Evolutionary conservation across 1,140 invertebrate species (phyloP).

Genomic region (Cardiocondyla obscurior): DNA sequence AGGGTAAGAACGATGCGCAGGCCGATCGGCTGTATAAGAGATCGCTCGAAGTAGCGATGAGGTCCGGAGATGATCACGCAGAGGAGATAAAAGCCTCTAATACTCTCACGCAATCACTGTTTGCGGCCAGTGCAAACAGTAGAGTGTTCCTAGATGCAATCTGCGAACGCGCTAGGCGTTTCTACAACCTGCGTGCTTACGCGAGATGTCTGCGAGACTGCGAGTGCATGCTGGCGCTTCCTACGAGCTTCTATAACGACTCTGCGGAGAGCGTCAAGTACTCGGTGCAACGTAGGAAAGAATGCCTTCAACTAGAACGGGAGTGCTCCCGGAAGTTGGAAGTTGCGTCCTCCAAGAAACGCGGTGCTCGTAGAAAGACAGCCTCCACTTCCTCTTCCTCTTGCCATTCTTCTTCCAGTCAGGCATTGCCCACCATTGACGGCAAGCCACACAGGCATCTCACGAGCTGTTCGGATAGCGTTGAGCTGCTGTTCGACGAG

Average conservation of each 20-base stretch:
- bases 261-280: slow-evolving; percentile 53
- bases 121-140: slow-evolving; percentile 61
- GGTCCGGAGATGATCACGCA: slow-evolving; percentile 2
- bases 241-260: slow-evolving; percentile 52
- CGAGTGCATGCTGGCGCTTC: slow-evolving; percentile 68
- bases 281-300: slow-evolving; percentile 68
- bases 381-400: not conserved
- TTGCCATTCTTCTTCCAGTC: not conserved
- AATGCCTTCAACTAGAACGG: slow-evolving; percentile 69
- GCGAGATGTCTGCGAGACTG: slow-evolving; percentile 72
- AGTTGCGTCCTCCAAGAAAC: not conserved
- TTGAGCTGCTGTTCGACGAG: slow-evolving; percentile 70
- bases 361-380: not conserved
- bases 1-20: slow-evolving; percentile 72
- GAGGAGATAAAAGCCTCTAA: slow-evolving; percentile 29
- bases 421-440: slow-evolving; percentile 68
- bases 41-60: not conserved
- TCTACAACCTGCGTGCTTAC: slow-evolving; percentile 66
- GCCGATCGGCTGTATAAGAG: slow-evolving; percentile 65
- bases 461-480: slow-evolving; percentile 74
- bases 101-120: slow-evolving; percentile 74
- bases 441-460: slow-evolving; percentile 74
- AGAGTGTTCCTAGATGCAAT: slow-evolving; percentile 70
- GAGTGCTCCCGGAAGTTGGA: slow-evolving; percentile 71
- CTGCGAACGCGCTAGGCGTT: slow-evolving; percentile 67